Conservation (phyloP, 2,113 vertebrate species). For the Protobothrops flavoviridis region DNA sequence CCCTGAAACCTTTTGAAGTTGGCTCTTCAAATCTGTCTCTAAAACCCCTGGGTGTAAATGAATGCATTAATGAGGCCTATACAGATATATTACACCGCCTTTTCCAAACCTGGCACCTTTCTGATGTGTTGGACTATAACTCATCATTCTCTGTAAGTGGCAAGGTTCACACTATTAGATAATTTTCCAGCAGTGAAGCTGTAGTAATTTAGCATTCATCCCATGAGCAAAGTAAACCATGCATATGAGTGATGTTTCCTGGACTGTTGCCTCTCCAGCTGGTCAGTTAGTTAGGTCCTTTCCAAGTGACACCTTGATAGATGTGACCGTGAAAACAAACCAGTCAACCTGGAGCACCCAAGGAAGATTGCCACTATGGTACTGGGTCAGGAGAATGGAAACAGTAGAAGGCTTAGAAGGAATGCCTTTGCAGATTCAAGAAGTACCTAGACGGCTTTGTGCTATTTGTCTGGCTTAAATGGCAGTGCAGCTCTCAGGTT, state of each 20-base stretch:
- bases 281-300: neutral
- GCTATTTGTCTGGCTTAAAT: neutral
- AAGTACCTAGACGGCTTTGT: neutral
- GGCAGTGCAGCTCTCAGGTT: neutral
- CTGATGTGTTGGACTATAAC: neutral
- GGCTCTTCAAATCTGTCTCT: neutral
- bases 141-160: neutral
- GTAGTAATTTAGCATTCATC: neutral
- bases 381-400: neutral
- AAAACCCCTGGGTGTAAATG: neutral
- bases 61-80: neutral
- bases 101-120: neutral
- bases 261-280: neutral
- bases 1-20: neutral
- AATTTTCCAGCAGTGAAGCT: neutral
- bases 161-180: neutral
- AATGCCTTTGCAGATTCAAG: neutral
- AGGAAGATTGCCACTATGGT: neutral
- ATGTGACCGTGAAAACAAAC: neutral
- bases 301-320: neutral
- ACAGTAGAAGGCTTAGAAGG: neutral
- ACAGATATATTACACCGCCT: neutral
- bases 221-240: neutral
- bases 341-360: neutral
- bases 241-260: neutral